Evolutionary conservation across 2,113 vertebrate species (phyloP), one percentile per base, ranked within the genome.

Genomic region (Etheostoma cragini): DNA sequence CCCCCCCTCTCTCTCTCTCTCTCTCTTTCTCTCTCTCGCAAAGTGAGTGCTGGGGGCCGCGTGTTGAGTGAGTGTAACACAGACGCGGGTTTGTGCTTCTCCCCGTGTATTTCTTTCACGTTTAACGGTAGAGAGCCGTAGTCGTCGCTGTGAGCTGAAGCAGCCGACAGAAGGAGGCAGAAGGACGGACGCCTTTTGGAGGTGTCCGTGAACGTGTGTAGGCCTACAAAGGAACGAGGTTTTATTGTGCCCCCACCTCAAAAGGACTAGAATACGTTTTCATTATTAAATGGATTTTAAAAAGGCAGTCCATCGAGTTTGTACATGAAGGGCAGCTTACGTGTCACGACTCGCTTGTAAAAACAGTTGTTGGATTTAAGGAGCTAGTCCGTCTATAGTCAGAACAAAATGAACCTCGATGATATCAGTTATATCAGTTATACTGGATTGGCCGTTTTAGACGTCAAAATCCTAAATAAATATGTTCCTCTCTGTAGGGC

Each of bases 81-180:
- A 35, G 6, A 38, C 45, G 53, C 21, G 1, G n/a, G 30, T 19
- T 8, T 53, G 70, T 49, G 47, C 3, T 68, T 58, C 17, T 67
- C 12, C 72, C n/a, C 35, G 35, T 33, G 38, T 10, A 0, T 10
- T 52, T 16, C 19, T 3, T 47, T 52, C 49, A 50, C 30, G 21
- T 45, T 54, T 13, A 38, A 70, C 6, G 13, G 26, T 8, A 11
- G 63, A 49, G 0, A 4, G 52, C 12, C 1, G 14, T 11, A 24
- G 61, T 52, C 38, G 74, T 21, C 1, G 33, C 24, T 64, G 35
- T 60, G 38, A 26, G 0, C 52, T 17, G 10, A 16, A 50, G 42
- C 13, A 3, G 21, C 83, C 90, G 13, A 78, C 54, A 91, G 92
- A 70, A 88, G 91, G 89, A 64, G 78, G 10, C 80, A 90, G 69